Evolutionary conservation across 1,140 invertebrate genomes (phyloP).

Genomic region (Zaprionus gabonicus): DNA sequence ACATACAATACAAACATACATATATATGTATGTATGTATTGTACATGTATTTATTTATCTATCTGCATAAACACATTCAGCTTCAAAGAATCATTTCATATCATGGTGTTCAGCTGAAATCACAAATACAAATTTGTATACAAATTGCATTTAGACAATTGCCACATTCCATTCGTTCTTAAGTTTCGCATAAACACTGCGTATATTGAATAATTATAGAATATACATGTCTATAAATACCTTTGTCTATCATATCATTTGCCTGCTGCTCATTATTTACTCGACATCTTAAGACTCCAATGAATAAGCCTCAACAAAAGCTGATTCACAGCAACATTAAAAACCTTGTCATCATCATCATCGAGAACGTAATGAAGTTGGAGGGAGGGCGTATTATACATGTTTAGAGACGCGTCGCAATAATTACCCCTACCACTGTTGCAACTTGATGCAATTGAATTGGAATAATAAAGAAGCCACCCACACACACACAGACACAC

Average conservation of each 20-base stretch:
- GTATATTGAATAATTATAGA: background rate
- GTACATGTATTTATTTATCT: background rate
- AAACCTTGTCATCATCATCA: background rate
- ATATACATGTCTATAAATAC: background rate
- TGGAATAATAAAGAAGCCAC: conserved; percentile 9
- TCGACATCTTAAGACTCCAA: background rate
- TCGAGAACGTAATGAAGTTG: background rate
- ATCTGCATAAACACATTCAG: background rate
- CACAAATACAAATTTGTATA: conserved; percentile 3
- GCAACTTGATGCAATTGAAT: conserved; percentile 4
- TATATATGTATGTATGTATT: background rate
- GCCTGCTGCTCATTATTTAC: background rate
- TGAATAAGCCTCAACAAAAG: background rate
- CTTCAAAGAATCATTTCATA: background rate
- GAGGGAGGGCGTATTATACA: background rate
- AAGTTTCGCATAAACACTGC: background rate
- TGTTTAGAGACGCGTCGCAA: background rate
- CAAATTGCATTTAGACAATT: conserved; percentile 3
- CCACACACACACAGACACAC: conserved; percentile 3
- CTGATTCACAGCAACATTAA: background rate
- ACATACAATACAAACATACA: background rate
- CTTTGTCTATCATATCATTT: background rate
- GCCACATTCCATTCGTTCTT: background rate
- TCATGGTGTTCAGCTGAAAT: background rate
- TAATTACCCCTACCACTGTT: background rate